Conservation (phyloP, 2,113 vertebrate species). For the Crotalus horridus region DNA sequence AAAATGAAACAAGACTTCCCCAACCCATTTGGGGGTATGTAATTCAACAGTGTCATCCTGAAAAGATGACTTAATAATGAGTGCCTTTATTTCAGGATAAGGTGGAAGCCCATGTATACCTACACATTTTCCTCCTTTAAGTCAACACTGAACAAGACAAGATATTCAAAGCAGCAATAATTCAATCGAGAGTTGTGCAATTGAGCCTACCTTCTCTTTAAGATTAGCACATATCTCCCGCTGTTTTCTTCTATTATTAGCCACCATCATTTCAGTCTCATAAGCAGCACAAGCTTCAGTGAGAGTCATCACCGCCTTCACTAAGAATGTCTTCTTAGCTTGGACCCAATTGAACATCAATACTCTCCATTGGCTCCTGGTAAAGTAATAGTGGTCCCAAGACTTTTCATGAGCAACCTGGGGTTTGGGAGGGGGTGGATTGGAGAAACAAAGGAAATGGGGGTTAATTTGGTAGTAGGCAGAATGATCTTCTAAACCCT, state of each 20-base stretch:
- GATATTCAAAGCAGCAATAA: neutral
- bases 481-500: neutral
- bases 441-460: neutral
- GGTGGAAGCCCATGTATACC: neutral
- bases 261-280: slow-evolving; percentile 69
- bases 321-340: slow-evolving; percentile 72
- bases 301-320: slow-evolving; percentile 66
- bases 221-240: slow-evolving; percentile 82
- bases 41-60: neutral
- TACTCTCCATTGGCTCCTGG: slow-evolving; percentile 65
- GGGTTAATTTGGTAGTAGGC: neutral
- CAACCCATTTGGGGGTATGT: neutral
- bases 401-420: slow-evolving; percentile 78
- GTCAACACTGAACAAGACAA: neutral
- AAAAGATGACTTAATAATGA: neutral
- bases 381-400: slow-evolving; percentile 70
- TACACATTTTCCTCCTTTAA: neutral
- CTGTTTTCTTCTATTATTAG: slow-evolving; percentile 74
- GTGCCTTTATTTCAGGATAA: neutral
- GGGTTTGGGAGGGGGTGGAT: fast-evolving
- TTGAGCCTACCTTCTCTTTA: slow-evolving; percentile 78
- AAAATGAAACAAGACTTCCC: neutral
- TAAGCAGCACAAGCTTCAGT: slow-evolving; percentile 77
- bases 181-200: neutral
- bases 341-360: slow-evolving; percentile 72